Conservation (phyloP, 2,888 invertebrate species). For the Heliconius ethilla region DNA sequence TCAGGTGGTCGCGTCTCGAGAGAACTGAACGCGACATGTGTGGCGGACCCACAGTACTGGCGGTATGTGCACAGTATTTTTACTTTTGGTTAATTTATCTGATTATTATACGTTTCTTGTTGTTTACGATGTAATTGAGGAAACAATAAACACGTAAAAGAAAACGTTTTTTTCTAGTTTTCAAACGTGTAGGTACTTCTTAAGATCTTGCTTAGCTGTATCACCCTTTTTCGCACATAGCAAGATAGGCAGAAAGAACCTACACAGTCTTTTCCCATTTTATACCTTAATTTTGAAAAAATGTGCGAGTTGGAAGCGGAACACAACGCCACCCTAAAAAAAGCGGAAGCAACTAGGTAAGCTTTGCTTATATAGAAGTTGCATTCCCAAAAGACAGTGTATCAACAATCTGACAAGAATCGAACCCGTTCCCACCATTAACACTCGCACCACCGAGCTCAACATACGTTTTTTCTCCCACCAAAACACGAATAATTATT, state of each 20-base stretch:
- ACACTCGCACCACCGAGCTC: neutral
- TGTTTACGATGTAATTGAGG: neutral
- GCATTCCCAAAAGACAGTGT: too few species aligned
- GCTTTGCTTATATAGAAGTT: neutral
- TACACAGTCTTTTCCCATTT: neutral
- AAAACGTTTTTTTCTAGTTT: neutral
- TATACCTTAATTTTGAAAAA: too few species aligned
- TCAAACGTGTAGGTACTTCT: neutral
- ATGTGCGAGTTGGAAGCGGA: too few species aligned
- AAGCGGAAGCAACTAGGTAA: too few species aligned
- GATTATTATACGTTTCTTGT: conserved; percentile 4
- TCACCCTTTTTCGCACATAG: neutral
- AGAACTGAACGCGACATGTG: conserved; percentile 42
- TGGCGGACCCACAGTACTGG: conserved; percentile 2
- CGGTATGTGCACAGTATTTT: neutral
- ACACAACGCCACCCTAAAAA: too few species aligned
- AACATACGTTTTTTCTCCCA: conserved; percentile 45
- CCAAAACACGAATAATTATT: conserved; percentile 67
- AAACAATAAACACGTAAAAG: neutral
- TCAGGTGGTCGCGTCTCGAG: conserved; percentile 38
- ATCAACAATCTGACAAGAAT: neutral
- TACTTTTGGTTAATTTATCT: conserved; percentile 2
- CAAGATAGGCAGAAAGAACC: neutral
- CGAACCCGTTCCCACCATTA: neutral
- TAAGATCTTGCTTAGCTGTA: neutral